Percentiles rank a stretch among this genome's conserved stretches.
Evolutionary conservation across 2,797 vertebrate species (phyloP).

Genomic region (Malacoraja senta): DNA sequence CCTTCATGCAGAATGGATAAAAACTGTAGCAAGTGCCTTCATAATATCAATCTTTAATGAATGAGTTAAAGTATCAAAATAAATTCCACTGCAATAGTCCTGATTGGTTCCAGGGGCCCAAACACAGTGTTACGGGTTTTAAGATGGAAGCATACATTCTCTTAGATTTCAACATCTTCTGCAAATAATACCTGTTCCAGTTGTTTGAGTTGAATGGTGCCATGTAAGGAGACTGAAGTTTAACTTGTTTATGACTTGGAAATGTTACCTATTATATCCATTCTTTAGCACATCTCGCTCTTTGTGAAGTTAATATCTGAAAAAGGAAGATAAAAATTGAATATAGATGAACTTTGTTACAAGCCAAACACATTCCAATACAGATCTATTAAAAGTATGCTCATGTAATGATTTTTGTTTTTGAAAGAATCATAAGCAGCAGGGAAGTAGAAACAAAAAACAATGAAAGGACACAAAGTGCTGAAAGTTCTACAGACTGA

Average conservation of each 20-base stretch:
- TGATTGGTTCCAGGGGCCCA: background rate
- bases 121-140: slow-evolving; percentile 31
- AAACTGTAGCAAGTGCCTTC: slow-evolving; percentile 17
- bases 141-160: slow-evolving; percentile 9
- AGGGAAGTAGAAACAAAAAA: background rate
- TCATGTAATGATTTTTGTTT: background rate
- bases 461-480: no score
- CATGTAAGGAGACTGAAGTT: slow-evolving; percentile 10
- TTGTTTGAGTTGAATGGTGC: slow-evolving; percentile 29
- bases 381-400: background rate
- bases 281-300: background rate
- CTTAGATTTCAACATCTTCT: slow-evolving; percentile 28
- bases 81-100: slow-evolving; percentile 9
- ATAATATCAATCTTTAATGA: background rate
- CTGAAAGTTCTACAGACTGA: no score
- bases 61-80: slow-evolving; percentile 28
- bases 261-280: slow-evolving; percentile 21
- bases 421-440: background rate
- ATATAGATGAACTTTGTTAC: background rate
- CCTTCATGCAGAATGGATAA: background rate
- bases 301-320: slow-evolving; percentile 25
- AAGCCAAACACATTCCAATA: background rate
- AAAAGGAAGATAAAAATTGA: background rate
- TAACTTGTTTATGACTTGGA: slow-evolving; percentile 4
- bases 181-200: slow-evolving; percentile 32